These are phyloP conservation scores for Pinna nobilis DNA, from an alignment of 1,140 invertebrate genomes.

Conservation along the genomic window DNA sequence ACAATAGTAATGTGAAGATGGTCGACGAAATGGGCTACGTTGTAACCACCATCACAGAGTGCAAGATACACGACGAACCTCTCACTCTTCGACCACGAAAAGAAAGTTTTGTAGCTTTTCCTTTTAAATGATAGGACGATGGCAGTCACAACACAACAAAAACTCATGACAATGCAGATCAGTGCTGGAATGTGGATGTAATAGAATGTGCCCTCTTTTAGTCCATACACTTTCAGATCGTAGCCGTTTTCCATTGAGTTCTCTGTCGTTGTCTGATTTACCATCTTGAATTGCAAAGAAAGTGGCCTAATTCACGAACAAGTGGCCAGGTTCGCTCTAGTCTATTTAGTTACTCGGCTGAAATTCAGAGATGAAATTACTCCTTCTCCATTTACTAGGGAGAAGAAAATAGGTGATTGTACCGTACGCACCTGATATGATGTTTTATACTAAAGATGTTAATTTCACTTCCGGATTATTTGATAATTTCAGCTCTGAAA, in stretches of 20 bases:
- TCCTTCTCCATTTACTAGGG: background rate
- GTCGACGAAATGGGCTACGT: constrained; percentile 36
- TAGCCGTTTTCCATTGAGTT: constrained; percentile 11
- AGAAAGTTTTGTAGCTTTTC: constrained; percentile 20
- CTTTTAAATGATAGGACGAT: constrained; percentile 15
- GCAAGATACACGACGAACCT: constrained; percentile 40
- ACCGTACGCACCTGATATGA: background rate
- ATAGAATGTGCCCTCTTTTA: constrained; percentile 32
- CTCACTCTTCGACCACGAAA: constrained; percentile 33
- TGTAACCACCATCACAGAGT: constrained; percentile 37
- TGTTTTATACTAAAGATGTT: no score
- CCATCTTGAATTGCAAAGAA: no score
- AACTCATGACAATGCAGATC: constrained; percentile 8
- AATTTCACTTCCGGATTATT: no score
- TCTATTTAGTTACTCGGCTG: background rate
- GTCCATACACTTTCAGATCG: constrained; percentile 32
- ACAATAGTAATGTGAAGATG: constrained; percentile 30
- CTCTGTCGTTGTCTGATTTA: no score
- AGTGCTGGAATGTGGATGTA: constrained; percentile 35
- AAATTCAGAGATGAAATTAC: background rate
- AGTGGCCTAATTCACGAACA: background rate
- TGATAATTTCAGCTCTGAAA: no score
- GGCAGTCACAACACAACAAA: constrained; percentile 9
- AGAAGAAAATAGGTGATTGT: background rate
- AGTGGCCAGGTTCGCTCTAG: background rate